phyloP scores from a whole-genome alignment of 2,888 invertebrate genomes.

The Ormyrus thymus region DNA sequence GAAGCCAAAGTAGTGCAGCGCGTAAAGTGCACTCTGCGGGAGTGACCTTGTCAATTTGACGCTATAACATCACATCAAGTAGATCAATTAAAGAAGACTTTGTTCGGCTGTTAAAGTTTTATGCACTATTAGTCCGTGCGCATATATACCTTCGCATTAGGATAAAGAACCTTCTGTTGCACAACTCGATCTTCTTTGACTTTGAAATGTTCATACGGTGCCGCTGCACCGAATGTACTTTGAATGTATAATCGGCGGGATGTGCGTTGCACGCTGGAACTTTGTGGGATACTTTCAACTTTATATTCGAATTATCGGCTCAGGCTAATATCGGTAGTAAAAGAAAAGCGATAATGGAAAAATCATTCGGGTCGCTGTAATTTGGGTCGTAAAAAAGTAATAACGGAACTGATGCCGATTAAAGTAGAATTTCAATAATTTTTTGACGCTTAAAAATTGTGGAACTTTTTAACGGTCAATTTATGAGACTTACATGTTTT shows the following conservation, averaged over 20 bases:
- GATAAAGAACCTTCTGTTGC: slow-evolving; percentile 38
- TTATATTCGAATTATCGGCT: no score
- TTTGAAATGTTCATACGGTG: slow-evolving; percentile 20
- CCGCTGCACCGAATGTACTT: slow-evolving; percentile 5
- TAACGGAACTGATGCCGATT: no score
- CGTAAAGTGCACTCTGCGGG: slow-evolving; percentile 24
- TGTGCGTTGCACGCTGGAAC: no score
- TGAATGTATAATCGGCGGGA: neutral
- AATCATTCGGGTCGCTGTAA: no score
- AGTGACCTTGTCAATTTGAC: slow-evolving; percentile 49
- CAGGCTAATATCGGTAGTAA: no score
- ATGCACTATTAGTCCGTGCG: slow-evolving; percentile 11
- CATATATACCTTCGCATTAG: neutral
- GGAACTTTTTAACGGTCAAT: no score
- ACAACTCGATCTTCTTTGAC: slow-evolving; percentile 22
- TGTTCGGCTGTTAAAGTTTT: slow-evolving; percentile 44
- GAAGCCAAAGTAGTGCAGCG: slow-evolving; percentile 46
- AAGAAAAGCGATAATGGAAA: no score
- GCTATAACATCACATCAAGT: slow-evolving; percentile 38
- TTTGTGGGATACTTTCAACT: no score
- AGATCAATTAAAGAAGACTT: slow-evolving; percentile 55
- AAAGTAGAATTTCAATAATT: no score
- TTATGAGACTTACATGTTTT: no score
- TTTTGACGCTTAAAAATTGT: no score
- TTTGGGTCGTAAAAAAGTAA: no score